phyloP scores from a whole-genome alignment of 2,113 vertebrate species.

The Bombycilla garrulus region DNA sequence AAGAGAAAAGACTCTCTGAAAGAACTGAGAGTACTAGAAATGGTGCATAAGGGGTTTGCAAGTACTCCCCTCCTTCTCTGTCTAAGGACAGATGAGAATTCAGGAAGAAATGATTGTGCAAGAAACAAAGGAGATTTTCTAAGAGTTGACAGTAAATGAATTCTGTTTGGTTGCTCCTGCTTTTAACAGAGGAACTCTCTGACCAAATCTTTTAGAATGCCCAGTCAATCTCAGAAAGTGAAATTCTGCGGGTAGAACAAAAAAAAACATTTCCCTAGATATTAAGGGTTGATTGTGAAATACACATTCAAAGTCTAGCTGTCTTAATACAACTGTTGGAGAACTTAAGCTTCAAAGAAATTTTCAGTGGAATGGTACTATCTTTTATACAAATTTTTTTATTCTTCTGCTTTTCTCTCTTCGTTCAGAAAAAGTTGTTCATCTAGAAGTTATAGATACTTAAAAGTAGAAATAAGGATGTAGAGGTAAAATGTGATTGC shows the following conservation, averaged over 20 bases:
- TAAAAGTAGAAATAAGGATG: neutral
- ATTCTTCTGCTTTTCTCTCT: neutral
- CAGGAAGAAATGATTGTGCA: neutral
- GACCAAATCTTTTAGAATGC: neutral
- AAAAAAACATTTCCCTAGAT: neutral
- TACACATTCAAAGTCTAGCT: neutral
- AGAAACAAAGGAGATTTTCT: neutral
- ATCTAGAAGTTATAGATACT: neutral
- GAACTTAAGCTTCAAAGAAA: neutral
- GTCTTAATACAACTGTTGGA: neutral
- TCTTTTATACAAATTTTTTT: neutral
- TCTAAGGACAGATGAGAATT: neutral
- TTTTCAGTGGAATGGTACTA: neutral
- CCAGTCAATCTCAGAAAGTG: neutral
- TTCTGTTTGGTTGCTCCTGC: neutral
- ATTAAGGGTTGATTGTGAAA: neutral
- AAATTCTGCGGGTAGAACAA: neutral
- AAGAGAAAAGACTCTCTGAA: neutral
- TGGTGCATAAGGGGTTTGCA: neutral
- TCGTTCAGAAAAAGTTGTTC: neutral
- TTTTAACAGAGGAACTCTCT: neutral
- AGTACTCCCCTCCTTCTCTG: neutral
- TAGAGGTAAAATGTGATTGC: neutral
- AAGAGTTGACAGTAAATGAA: neutral
- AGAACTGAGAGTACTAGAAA: neutral